Percentiles rank a stretch among this genome's conserved stretches.
phyloP scores from a whole-genome alignment of 2,888 invertebrate species.

The Andrena camellia region DNA sequence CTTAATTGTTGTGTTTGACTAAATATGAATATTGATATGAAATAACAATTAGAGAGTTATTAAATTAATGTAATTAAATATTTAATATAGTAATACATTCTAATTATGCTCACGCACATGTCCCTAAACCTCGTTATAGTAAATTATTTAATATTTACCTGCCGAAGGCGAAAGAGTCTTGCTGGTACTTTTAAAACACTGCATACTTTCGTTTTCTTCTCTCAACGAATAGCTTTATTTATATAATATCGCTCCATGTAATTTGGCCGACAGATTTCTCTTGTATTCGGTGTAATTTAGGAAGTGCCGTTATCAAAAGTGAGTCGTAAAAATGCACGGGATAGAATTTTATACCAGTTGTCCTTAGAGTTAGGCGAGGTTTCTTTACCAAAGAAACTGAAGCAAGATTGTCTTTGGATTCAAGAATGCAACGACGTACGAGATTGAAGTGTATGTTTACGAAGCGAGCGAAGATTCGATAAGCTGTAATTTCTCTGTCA shows the following conservation, averaged over 20 bases:
- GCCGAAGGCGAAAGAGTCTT: constrained; percentile 7
- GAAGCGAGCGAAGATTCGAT: constrained; percentile 21
- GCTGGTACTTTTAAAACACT: constrained; percentile 22
- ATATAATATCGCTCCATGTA: constrained; percentile 9
- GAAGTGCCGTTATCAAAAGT: constrained; percentile 60
- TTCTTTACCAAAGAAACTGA: constrained; percentile 44
- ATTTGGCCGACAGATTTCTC: constrained; percentile 20
- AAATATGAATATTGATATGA: constrained; percentile 50
- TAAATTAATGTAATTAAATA: constrained; percentile 74
- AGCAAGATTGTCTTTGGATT: constrained; percentile 46
- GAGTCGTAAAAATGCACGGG: constrained; percentile 67
- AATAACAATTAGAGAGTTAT: constrained; percentile 52
- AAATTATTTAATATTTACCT: constrained; percentile 62
- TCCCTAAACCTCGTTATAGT: constrained; percentile 60
- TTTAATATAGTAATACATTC: constrained; percentile 77
- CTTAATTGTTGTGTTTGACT: constrained; percentile 43
- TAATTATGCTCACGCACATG: constrained; percentile 77
- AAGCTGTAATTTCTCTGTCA: constrained; percentile 41
- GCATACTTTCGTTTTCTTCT: constrained; percentile 34
- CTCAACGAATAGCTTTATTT: constrained; percentile 9
- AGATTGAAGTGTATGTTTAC: constrained; percentile 31
- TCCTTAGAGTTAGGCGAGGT: constrained; percentile 65
- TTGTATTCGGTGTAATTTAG: constrained; percentile 60
- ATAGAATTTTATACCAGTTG: constrained; percentile 75
- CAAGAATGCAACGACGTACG: constrained; percentile 26